phyloP scores from a whole-genome alignment of 1,140 invertebrate genomes.

The Monochamus saltuarius region DNA sequence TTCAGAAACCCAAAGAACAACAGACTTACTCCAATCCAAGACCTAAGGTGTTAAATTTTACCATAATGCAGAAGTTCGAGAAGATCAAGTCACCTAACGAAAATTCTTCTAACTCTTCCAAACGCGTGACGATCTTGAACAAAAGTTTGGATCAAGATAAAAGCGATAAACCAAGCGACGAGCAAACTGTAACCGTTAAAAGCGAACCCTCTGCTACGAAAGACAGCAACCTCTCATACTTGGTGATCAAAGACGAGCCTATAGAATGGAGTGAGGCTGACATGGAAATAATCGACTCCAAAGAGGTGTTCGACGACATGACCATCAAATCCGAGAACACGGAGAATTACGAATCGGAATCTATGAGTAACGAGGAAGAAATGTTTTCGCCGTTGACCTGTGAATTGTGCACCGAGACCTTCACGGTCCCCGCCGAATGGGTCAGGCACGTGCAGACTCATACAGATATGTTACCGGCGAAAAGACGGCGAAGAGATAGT shows the following conservation, averaged over 20 bases:
- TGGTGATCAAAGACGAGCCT: constrained; percentile 59
- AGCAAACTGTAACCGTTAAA: constrained; percentile 31
- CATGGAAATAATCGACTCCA: constrained; percentile 67
- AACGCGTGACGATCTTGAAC: constrained; percentile 7
- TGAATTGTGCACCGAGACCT: constrained; percentile 80
- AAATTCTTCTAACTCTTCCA: neutral
- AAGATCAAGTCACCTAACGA: constrained; percentile 7
- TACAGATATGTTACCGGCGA: constrained; percentile 59
- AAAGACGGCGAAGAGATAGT: constrained; percentile 54
- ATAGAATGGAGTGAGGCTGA: constrained; percentile 59
- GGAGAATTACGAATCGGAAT: constrained; percentile 40
- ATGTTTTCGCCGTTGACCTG: constrained; percentile 64
- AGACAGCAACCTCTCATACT: constrained; percentile 50
- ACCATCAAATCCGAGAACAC: constrained; percentile 57
- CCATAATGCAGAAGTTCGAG: constrained; percentile 17
- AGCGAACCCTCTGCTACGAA: constrained; percentile 20
- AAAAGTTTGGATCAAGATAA: neutral
- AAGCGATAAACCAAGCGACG: neutral
- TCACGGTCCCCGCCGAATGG: constrained; percentile 77
- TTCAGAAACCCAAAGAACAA: neutral
- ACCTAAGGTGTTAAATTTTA: constrained; percentile 33
- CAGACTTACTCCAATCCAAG: constrained; percentile 6
- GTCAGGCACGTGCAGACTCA: constrained; percentile 78
- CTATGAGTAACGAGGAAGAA: constrained; percentile 24
- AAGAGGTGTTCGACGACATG: constrained; percentile 58